Evolutionary conservation across 2,797 vertebrate species (phyloP), one percentile per base, ranked within the genome.

Genomic region (Allobates femoralis): DNA sequence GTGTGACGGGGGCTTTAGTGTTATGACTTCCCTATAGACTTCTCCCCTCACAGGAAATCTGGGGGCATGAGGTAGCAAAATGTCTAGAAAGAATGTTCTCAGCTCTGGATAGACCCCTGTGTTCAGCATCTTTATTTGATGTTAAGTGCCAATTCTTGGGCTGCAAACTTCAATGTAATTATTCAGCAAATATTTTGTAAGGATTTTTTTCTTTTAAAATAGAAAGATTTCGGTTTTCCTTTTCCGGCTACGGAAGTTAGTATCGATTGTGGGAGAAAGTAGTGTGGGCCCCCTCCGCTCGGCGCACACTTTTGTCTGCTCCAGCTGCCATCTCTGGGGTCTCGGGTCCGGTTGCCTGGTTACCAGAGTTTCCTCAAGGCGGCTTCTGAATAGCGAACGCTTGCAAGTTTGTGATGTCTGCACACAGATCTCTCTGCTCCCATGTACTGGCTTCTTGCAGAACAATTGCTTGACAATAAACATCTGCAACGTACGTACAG

Each of bases 361-460:
- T 91, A 92, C 92, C 83, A 55, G 86, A 88, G 85, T 91, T 91
- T 93, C 91, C 92, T 92, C 88, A 8, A 91, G 92, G 92, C 91
- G 90, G 89, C 90, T 91, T 89, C 86, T 92, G 91, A 93, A 91
- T 92, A 91, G 90, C 91, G 89, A 90, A 90, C 89, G 90, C 90
- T 90, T 90, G 92, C 91, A 92, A 90, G 86, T 90, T 92, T 91
- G 53, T 92, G 90, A 91, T 91, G 89, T 91, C 90, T 89, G 86
- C 90, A 90, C 89, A 89, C 91, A 83, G 90, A 91, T 90, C 87
- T 90, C 90, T 84, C 74, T 89, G 89, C 88, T 90, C 89, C 37
- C 4, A 34, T 30, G 66, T 79, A 21, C 75, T n/a, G 60, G 34
- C 71, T 66, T 58, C 50, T 80, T 64, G 62, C 83, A 85, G 62